A percentile compares a stretch with the other conserved stretches of the same genome.
phyloP scores from a whole-genome alignment of 2,888 invertebrate species.

The Hylaea fasciaria region DNA sequence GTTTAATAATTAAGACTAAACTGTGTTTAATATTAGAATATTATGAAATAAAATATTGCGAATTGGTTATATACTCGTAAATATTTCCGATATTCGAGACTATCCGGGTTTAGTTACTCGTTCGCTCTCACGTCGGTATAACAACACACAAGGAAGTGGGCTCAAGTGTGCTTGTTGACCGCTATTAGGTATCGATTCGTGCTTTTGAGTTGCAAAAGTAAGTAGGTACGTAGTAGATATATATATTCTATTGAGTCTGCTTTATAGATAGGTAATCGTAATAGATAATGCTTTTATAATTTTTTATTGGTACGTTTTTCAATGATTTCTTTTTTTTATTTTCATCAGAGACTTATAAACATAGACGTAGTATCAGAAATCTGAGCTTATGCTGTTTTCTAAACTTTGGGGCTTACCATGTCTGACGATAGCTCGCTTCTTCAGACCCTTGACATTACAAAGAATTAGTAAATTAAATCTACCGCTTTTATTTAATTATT shows the following conservation, averaged over 20 bases:
- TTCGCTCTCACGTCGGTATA: slow-evolving; percentile 19
- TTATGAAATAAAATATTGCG: slow-evolving; percentile 9
- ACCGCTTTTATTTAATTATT: background rate
- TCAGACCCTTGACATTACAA: background rate
- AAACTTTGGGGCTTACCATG: too few relatives aligned
- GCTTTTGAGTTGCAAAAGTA: slow-evolving; percentile 2
- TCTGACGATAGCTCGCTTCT: background rate
- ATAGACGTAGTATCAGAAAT: too few relatives aligned
- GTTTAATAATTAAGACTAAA: too few relatives aligned
- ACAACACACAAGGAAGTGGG: slow-evolving; percentile 31
- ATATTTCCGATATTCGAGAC: slow-evolving; percentile 32
- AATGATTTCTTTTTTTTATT: too few relatives aligned
- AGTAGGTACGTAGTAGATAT: background rate
- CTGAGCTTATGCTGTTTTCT: too few relatives aligned
- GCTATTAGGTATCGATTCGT: slow-evolving; percentile 20
- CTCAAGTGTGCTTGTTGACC: slow-evolving; percentile 30
- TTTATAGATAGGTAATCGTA: too few relatives aligned
- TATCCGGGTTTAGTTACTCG: slow-evolving; percentile 28
- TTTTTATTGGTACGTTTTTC: too few relatives aligned
- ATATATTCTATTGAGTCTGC: too few relatives aligned
- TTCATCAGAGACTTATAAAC: too few relatives aligned
- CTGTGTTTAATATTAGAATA: background rate
- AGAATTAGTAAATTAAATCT: background rate
- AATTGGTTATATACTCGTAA: slow-evolving; percentile 3
- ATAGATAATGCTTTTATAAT: too few relatives aligned